Conservation (phyloP, 2,888 invertebrate genomes). For the Leucophora obtusa region DNA sequence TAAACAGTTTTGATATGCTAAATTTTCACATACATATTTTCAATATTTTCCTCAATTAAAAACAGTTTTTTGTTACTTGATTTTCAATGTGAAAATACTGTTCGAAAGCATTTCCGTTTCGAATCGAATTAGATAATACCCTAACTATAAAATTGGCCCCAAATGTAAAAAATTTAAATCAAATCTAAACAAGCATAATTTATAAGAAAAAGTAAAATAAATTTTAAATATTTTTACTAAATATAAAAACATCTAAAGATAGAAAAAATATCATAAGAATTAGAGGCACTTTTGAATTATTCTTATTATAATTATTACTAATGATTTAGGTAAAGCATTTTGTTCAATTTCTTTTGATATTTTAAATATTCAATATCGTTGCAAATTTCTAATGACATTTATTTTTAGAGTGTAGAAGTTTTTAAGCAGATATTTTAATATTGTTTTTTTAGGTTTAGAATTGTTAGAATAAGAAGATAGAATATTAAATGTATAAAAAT, state of each 20-base stretch:
- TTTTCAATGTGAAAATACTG: no score
- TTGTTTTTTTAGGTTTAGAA: background rate
- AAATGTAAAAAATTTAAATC: background rate
- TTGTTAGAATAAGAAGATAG: background rate
- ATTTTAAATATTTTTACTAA: constrained; percentile 9
- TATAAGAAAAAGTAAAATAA: background rate
- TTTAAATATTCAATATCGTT: constrained; percentile 10
- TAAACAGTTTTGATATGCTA: no score
- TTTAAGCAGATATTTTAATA: background rate
- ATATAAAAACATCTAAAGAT: constrained; percentile 14
- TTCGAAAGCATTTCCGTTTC: no score
- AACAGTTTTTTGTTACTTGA: no score
- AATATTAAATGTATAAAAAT: background rate
- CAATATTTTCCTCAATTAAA: no score
- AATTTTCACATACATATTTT: no score
- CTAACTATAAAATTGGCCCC: no score
- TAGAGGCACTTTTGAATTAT: constrained; percentile 30
- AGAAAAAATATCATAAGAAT: constrained; percentile 32
- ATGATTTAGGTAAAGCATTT: constrained; percentile 34
- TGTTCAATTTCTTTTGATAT: background rate
- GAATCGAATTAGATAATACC: no score
- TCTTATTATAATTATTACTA: constrained; percentile 10
- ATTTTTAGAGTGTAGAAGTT: background rate
- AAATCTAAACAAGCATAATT: background rate
- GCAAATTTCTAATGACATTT: constrained; percentile 4